Base-by-base conservation (phyloP, 2,888 invertebrate genomes). In the Andrena praecox region DNA sequence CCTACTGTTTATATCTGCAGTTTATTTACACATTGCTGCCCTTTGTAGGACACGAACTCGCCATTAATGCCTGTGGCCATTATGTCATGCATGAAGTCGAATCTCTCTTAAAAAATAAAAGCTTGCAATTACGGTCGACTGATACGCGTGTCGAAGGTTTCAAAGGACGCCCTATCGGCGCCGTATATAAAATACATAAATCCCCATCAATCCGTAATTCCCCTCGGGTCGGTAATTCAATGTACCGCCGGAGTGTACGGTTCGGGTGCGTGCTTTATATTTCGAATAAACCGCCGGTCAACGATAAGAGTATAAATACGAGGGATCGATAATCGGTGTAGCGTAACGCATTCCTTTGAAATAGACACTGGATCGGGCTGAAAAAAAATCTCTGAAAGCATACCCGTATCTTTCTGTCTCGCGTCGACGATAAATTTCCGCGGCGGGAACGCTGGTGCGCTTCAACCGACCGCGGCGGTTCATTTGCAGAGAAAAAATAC, bases 401-500 rank as follows among this genome's bases (percentile, higher is more conserved):
- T 31, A 29, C 42, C 56, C 59, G 66, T 31, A 67, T 48, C 20
- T 66, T 56, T 48, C 33, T 12, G 27, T 73, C 20, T 66, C 67
- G 33, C 48, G 70, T 60, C 33, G 27, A 33, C 48, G 48, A 60
- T 60, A 59, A 60, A 29, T 70, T 70, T 56, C 60, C n/a, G 20
- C 59, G 10, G n/a, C 2, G n/a, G 10, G 59, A 59, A 74, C 12
- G 69, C n/a, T 8, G 10, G 29, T 6, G 31, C 73, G 48, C 10
- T 74, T 74, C 31, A 42, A n/a, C 69, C 56, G 52, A 52, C 54
- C n/a, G 20, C 67, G 20, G 33, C 33, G 48, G 50, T 63, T 54
- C 63, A 71, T 71, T 71, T 71, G 52, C 62, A 52, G 6, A 20
- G 63, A 54, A 71, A 54, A 76, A 71, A 42, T 71, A 42, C 33